phyloP scores from a whole-genome alignment of 2,113 vertebrate genomes.

The Poeciliopsis prolifica region DNA sequence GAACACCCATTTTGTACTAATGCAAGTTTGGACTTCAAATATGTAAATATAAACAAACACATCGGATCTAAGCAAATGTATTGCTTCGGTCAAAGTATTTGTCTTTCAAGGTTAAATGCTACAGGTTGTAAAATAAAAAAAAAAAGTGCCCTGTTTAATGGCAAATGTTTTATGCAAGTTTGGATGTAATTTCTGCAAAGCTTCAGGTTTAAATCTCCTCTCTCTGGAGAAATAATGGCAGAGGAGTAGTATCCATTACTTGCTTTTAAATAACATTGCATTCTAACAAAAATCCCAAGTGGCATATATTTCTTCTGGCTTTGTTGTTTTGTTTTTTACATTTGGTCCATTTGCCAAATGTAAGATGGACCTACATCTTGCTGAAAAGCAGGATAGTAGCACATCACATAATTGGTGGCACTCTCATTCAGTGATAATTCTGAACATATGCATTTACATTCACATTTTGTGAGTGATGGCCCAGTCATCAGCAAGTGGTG shows the following conservation, averaged over 20 bases:
- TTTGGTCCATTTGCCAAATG: neutral
- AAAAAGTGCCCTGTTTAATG: slow-evolving; percentile 15
- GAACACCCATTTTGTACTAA: neutral
- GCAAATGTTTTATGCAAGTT: slow-evolving; percentile 13
- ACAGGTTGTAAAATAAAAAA: slow-evolving; percentile 6
- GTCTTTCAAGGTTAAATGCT: slow-evolving; percentile 15
- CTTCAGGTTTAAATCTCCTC: slow-evolving; percentile 3
- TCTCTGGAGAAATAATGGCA: neutral
- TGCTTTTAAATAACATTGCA: neutral
- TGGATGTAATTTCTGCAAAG: neutral
- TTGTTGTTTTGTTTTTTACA: too few relatives aligned
- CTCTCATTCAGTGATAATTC: neutral
- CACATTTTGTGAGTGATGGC: slow-evolving; percentile 40
- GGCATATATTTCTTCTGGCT: too few relatives aligned
- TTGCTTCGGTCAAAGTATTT: neutral
- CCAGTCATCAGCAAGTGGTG: slow-evolving; percentile 41
- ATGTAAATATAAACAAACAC: neutral
- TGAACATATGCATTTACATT: slow-evolving; percentile 10
- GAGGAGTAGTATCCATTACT: neutral
- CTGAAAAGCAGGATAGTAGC: neutral
- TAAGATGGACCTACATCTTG: neutral
- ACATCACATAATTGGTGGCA: neutral
- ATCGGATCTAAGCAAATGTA: neutral
- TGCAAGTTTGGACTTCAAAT: slow-evolving; percentile 6
- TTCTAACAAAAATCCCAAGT: neutral